Percentiles rank a stretch among this genome's conserved stretches.
Conservation (phyloP, 2,888 invertebrate genomes). For the Ellobium chinense region DNA sequence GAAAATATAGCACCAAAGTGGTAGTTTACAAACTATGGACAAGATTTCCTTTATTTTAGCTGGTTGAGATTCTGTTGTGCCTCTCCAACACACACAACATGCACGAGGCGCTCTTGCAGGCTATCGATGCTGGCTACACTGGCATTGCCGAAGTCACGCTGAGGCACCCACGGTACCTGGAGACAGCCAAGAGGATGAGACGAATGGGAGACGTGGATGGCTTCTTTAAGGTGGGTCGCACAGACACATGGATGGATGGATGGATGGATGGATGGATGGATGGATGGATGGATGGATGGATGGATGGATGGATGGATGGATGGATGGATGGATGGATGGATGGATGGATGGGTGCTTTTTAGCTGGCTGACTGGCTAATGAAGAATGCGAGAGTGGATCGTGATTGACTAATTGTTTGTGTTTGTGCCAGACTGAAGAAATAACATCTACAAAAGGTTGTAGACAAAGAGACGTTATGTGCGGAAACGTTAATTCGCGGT, state of each 20-base stretch:
- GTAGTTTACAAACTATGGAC: too few relatives aligned
- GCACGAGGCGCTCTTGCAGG: slow-evolving; percentile 73
- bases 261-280: neutral
- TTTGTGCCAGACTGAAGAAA: too few relatives aligned
- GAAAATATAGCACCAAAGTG: too few relatives aligned
- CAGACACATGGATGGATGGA: neutral
- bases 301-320: neutral
- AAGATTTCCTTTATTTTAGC: slow-evolving; percentile 53
- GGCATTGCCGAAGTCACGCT: slow-evolving; percentile 76
- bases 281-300: neutral
- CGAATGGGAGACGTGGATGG: slow-evolving; percentile 61
- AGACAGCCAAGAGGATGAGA: slow-evolving; percentile 62
- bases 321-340: neutral
- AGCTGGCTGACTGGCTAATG: too few relatives aligned
- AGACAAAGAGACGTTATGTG: too few relatives aligned
- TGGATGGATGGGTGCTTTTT: neutral
- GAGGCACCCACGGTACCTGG: slow-evolving; percentile 73
- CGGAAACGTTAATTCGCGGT: too few relatives aligned
- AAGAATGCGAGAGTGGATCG: too few relatives aligned
- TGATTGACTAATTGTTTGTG: too few relatives aligned
- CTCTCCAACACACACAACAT: slow-evolving; percentile 70
- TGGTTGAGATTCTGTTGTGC: slow-evolving; percentile 72
- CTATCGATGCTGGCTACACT: slow-evolving; percentile 74
- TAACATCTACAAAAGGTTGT: too few relatives aligned
- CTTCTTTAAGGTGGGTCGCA: slow-evolving; percentile 58